phyloP scores from a whole-genome alignment of 2,113 vertebrate species.

The Daphoenositta chrysoptera region DNA sequence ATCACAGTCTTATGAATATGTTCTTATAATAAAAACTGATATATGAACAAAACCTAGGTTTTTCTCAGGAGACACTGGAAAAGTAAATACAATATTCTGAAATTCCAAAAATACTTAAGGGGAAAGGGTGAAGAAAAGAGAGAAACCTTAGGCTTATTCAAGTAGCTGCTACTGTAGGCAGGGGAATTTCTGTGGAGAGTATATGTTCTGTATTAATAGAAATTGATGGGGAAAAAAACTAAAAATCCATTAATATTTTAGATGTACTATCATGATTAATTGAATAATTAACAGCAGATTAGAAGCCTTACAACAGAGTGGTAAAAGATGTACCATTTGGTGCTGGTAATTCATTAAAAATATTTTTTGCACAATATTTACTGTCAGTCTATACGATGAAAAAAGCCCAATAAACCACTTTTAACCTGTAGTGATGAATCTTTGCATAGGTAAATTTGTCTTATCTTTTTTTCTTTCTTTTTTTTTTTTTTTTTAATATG shows the following conservation, averaged over 20 bases:
- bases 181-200: not conserved
- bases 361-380: not conserved
- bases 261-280: not conserved
- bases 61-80: not conserved
- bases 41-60: not conserved
- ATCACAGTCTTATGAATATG: not conserved
- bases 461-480: not conserved
- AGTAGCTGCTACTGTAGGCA: not conserved
- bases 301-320: not conserved
- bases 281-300: not conserved
- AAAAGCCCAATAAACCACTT: not conserved
- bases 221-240: not conserved
- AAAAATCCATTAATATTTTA: not conserved
- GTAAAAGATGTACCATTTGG: not conserved
- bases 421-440: not conserved
- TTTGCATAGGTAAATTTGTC: not conserved
- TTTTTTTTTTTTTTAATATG: not conserved
- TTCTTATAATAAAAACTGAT: not conserved
- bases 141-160: not conserved
- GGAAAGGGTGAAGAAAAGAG: not conserved
- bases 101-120: not conserved
- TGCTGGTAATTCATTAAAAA: not conserved
- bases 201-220: not conserved
- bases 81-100: not conserved
- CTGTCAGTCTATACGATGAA: not conserved